A percentile compares a stretch with the other conserved stretches of the same genome.
phyloP scores from a whole-genome alignment of 2,797 vertebrate genomes.

The Thamnophis elegans region DNA sequence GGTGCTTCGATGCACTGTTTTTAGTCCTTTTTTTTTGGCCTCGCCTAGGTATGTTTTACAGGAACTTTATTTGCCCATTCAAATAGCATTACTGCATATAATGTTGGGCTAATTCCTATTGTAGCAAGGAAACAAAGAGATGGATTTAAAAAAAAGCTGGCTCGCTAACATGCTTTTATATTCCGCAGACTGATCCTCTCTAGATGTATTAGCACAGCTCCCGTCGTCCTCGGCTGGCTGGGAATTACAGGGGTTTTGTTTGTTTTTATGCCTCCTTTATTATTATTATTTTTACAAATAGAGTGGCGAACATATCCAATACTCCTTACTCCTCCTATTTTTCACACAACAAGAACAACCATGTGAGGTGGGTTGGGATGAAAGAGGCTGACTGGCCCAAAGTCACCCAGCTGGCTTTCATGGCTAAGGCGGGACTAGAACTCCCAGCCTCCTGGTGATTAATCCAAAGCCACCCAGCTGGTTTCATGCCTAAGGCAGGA shows the following conservation, averaged over 20 bases:
- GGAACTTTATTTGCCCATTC: background rate
- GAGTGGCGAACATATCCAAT: background rate
- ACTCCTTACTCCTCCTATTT: background rate
- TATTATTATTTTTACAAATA: too few species aligned
- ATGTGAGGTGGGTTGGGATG: background rate
- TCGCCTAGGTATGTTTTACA: background rate
- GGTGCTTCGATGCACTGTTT: too few species aligned
- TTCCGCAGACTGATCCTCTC: too few species aligned
- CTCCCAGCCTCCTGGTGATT: too few species aligned
- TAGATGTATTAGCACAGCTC: background rate
- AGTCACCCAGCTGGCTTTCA: too few species aligned
- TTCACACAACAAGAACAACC: background rate
- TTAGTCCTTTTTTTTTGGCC: rapidly evolving
- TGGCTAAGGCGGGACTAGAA: too few species aligned
- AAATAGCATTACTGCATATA: background rate
- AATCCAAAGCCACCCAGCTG: too few species aligned
- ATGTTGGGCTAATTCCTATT: background rate
- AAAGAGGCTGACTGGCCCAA: too few species aligned
- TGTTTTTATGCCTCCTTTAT: background rate
- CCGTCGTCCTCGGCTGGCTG: background rate
- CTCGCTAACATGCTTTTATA: background rate
- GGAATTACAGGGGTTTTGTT: background rate
- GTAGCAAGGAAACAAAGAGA: background rate
- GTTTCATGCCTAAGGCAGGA: too few species aligned
- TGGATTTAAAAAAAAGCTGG: background rate